Percentiles rank a stretch among this genome's conserved stretches.
These are phyloP conservation scores for Zoanthus solanderi DNA, from an alignment of 92 coral and sea anemone species.

Conservation along the genomic window DNA sequence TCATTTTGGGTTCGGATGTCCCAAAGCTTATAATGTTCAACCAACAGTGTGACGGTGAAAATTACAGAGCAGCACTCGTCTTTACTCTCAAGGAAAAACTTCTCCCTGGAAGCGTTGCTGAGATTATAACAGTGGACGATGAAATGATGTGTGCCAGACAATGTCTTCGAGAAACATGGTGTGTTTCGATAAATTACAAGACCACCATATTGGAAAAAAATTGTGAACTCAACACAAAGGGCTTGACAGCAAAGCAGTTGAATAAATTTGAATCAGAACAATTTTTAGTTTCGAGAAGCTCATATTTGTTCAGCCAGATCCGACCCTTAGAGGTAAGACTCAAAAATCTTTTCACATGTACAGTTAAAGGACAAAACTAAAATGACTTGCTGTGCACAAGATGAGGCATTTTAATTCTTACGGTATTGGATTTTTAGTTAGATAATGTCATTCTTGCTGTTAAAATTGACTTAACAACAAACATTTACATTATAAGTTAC, in stretches of 20 bases:
- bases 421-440: too few species aligned
- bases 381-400: too few species aligned
- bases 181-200: constrained; percentile 25
- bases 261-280: background rate
- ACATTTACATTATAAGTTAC: too few species aligned
- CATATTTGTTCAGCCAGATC: constrained; percentile 17
- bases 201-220: background rate
- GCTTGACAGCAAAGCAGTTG: background rate
- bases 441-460: too few species aligned
- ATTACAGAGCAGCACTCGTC: background rate
- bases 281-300: background rate
- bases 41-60: constrained; percentile 20
- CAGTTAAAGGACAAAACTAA: too few species aligned
- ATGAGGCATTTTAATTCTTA: too few species aligned
- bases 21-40: background rate
- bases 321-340: constrained; percentile 20
- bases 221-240: constrained; percentile 38
- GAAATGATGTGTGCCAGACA: constrained; percentile 2
- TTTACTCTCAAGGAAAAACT: background rate
- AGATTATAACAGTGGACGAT: background rate
- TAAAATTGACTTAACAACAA: too few species aligned
- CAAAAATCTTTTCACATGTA: too few species aligned
- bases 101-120: constrained; percentile 16
- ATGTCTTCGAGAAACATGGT: constrained; percentile 33
- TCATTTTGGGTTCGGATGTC: background rate